Evolutionary conservation across 64 coral and sea anemone genomes (phyloP), one percentile per base, ranked within the genome.

Genomic region (Porites lutea): DNA sequence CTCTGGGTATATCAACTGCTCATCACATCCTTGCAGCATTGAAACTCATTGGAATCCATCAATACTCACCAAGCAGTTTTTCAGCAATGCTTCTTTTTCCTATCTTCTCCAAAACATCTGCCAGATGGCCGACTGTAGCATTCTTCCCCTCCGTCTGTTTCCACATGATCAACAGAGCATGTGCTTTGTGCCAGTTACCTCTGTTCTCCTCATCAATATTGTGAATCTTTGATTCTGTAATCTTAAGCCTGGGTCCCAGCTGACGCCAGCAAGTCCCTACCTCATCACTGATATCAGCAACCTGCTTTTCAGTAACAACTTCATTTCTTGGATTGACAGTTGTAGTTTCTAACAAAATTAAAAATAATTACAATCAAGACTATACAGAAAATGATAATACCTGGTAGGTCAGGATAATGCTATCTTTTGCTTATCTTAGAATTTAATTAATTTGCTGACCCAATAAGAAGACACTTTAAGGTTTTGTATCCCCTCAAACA

Each of bases 201-300:
- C 12, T 69, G 59, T 77, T 23, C 5, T 94, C 92, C 0, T 94
- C 92, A 89, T 94, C 92, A 4, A 94, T 61, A 16, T 94, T 94
- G 27, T 89, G 92, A 82, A 94, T 94, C 87, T 94, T 94, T 21
- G 86, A 65, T 1, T 48, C 49, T 6, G 48, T 66, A 45, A 94
- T 84, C 18, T 58, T 83, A 45, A 94, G 92, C 47, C 77, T 89
- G 11, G 92, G 69, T n/a, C 92, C 92, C 5, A 94, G 70, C 12
- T 94, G 22, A 69, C 88, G 87, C 92, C 92, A 94, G 14, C 87
- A 94, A 14, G 86, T 94, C 12, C 92, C 92, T 2, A 94, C 86
- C 19, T 94, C 92, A 57, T 94, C 86, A 84, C 92, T 76, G 14
- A 94, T 89, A 13, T 94, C 92, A 76, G 55, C 13, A 20, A 89